Evolutionary conservation across 2,797 vertebrate species (phyloP).

Genomic region (Sciurus carolinensis): DNA sequence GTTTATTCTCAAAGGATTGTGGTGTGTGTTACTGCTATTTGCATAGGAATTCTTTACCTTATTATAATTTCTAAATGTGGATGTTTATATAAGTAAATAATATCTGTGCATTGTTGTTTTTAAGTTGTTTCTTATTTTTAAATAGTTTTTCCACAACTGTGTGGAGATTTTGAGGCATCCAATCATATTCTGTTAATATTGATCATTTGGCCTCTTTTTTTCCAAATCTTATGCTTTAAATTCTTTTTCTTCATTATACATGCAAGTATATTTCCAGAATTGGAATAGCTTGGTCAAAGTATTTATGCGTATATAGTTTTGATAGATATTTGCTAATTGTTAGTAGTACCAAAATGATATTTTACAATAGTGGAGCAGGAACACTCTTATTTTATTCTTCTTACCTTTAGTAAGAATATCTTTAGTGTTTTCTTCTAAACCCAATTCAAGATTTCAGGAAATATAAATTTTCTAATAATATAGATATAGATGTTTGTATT

Average conservation of each 20-base stretch:
- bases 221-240: background rate
- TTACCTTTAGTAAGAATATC: background rate
- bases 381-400: background rate
- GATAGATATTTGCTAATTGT: background rate
- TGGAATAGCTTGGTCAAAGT: background rate
- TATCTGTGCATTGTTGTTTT: background rate
- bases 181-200: background rate
- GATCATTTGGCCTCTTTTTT: background rate
- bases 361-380: background rate
- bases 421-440: background rate
- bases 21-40: background rate
- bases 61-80: background rate
- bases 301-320: background rate
- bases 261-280: background rate
- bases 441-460: background rate
- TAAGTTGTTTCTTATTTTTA: background rate
- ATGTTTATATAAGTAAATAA: background rate
- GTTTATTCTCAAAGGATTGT: background rate
- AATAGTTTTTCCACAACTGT: background rate
- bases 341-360: background rate
- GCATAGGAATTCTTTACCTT: background rate
- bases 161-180: background rate
- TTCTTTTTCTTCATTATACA: background rate
- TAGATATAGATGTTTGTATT: background rate
- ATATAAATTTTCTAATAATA: background rate